phyloP scores from a whole-genome alignment of 2,797 vertebrate species.

The Catharus ustulatus region DNA sequence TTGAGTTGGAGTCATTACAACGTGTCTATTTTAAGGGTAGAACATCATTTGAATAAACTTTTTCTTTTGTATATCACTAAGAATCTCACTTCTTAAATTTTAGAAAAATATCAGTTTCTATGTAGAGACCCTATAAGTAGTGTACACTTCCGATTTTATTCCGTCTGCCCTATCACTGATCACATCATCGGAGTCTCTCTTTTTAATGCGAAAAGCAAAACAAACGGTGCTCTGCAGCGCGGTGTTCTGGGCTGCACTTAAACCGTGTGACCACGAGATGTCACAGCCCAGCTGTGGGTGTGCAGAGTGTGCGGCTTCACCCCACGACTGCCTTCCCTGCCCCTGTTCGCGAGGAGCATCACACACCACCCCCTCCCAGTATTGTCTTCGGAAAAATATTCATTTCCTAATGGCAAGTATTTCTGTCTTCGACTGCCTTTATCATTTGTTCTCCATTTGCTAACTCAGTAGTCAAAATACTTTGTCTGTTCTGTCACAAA shows the following conservation, averaged over 20 bases:
- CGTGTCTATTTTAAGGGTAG: neutral
- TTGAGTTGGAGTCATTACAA: neutral
- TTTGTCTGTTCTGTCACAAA: neutral
- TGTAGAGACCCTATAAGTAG: rapidly evolving
- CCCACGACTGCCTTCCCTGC: neutral
- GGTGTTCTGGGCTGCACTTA: neutral
- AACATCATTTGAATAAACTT: neutral
- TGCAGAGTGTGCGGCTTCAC: neutral
- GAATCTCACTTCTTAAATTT: neutral
- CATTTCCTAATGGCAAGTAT: neutral
- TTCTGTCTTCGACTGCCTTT: constrained; percentile 3
- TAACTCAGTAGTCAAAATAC: neutral
- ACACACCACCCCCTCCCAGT: neutral
- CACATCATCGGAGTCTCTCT: neutral
- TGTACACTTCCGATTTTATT: neutral
- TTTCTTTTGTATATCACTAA: neutral
- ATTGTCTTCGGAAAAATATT: neutral
- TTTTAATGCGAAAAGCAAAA: neutral
- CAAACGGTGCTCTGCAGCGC: neutral
- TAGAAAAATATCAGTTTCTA: neutral
- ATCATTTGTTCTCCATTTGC: neutral
- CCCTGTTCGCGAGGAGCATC: neutral
- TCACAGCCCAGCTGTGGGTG: constrained; percentile 49
- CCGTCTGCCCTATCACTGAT: rapidly evolving
- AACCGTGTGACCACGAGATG: constrained; percentile 63